Evolutionary conservation across 2,113 vertebrate species (phyloP), one percentile per base, ranked within the genome.

Genomic region (Pelvicachromis taeniatus): DNA sequence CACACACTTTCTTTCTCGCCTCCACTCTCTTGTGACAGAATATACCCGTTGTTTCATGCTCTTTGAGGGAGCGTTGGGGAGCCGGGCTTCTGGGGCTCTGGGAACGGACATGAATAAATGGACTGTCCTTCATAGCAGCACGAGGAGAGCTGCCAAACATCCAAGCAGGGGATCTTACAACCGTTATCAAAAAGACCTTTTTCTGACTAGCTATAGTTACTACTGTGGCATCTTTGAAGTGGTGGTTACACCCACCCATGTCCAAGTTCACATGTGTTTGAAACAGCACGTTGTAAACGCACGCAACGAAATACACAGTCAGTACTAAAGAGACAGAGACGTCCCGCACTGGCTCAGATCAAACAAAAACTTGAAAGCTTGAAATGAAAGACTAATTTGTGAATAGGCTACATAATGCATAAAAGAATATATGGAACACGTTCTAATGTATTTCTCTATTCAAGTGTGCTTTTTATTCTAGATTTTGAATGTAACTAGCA

Each of bases 61-160:
- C 87, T 93, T 83, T 89, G 87, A 92, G 82, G 83, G 86, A 91
- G 77, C 3, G 73, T 77, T 52, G 80, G 88, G 82, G 77, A 83
- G 79, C 68, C 8, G 78, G 85, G 79, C 85, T 89, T 88, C 83
- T 85, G 79, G 90, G 84, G 19, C 87, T 90, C 84, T 84, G 87
- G 82, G 85, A 92, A 86, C 38, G 40, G 86, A 91, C 91, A 92
- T 93, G 91, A 93, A 93, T 94, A 92, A 93, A 89, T 88, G 89
- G 84, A 90, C 91, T 90, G 92, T 93, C 92, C 90, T 92, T 95
- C 89, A 85, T 23, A 80, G 87, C 85, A 83, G 87, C 42, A 81
- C 33, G 79, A 91, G 85, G 85, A 85, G 82, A 90, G 81, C 84
- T 83, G 89, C 78, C 86, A 87, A 88, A 89, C 88, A 91, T 79